Percentiles rank a stretch among this genome's conserved stretches.
Evolutionary conservation across 2,888 invertebrate genomes (phyloP).

Genomic region (Lepidocyrtoides sp.): DNA sequence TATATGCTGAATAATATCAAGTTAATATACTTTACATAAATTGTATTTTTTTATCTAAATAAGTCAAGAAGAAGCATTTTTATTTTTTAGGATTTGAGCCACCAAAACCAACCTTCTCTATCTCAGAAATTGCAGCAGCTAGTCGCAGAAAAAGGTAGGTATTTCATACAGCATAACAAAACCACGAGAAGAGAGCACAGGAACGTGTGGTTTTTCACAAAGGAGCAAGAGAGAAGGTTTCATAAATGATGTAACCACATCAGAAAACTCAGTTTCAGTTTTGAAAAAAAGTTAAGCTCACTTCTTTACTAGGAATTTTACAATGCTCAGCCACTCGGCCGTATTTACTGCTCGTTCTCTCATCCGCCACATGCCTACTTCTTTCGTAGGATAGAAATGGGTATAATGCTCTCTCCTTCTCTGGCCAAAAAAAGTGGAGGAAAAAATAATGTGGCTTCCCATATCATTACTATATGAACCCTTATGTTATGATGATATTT

Average conservation of each 20-base stretch:
- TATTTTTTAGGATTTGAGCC: background rate
- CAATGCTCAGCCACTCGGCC: background rate
- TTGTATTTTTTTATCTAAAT: conserved; percentile 11
- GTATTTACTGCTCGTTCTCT: background rate
- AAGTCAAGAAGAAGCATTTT: conserved; percentile 9
- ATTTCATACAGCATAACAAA: conserved; percentile 39
- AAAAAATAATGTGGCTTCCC: conserved; percentile 65
- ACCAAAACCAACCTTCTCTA: background rate
- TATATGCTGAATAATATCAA: no score
- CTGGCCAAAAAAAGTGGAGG: conserved; percentile 7
- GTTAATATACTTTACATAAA: background rate
- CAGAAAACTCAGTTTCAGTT: conserved; percentile 43
- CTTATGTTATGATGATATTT: conserved; percentile 52
- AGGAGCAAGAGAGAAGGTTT: conserved; percentile 26
- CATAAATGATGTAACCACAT: conserved; percentile 75
- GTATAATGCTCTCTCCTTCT: background rate
- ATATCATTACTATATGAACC: conserved; percentile 63
- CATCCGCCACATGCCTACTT: conserved; percentile 63
- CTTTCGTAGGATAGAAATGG: background rate
- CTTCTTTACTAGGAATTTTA: background rate
- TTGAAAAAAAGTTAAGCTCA: conserved; percentile 35
- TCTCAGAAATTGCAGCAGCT: background rate
- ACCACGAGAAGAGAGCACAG: conserved; percentile 55
- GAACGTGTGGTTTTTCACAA: conserved; percentile 75
- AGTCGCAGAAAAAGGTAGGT: conserved; percentile 7